A percentile compares a stretch with the other conserved stretches of the same genome.
These are phyloP conservation scores for Fulmarus glacialis DNA, from an alignment of 2,113 vertebrate species.

Conservation along the genomic window DNA sequence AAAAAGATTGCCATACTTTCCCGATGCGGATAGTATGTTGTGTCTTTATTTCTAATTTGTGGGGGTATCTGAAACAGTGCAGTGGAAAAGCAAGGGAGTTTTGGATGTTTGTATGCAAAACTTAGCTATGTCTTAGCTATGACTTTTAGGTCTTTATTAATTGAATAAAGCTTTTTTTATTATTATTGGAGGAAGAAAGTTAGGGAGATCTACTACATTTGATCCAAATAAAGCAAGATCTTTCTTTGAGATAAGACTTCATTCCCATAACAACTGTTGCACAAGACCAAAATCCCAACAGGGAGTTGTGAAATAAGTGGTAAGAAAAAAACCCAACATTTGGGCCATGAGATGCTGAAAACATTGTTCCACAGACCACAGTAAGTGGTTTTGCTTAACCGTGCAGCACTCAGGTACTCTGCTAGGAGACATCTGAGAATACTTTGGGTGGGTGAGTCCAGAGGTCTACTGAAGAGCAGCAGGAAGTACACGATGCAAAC, in stretches of 20 bases:
- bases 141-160: not conserved
- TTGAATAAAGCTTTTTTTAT: not conserved
- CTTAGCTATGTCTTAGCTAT: not conserved
- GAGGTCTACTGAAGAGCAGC: not conserved
- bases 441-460: not conserved
- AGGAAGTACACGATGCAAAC: not conserved
- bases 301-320: not conserved
- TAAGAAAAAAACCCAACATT: not conserved
- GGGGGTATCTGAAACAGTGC: not conserved
- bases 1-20: not conserved
- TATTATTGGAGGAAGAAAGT: not conserved
- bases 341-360: not conserved
- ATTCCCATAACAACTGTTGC: not conserved
- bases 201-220: not conserved
- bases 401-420: not conserved
- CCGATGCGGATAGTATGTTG: rapidly evolving
- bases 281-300: not conserved
- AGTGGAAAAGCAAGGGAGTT: not conserved
- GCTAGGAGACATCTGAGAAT: not conserved
- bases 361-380: not conserved
- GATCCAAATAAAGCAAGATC: not conserved
- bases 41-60: not conserved
- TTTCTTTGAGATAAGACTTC: not conserved
- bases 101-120: not conserved
- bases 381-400: not conserved